These are phyloP conservation scores for Aphelinus certus DNA, from an alignment of 1,140 invertebrate species.

Conservation along the genomic window DNA sequence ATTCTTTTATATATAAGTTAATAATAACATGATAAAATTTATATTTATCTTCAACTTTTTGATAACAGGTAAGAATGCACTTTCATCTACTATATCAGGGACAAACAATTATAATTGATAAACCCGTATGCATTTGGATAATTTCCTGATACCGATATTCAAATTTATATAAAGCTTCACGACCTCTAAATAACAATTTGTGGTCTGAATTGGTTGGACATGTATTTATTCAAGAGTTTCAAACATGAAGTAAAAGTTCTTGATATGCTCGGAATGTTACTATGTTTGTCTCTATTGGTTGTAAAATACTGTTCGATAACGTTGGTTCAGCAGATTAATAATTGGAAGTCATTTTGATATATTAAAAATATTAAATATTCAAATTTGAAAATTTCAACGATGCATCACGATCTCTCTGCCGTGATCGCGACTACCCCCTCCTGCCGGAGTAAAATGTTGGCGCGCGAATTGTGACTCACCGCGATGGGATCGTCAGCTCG, in stretches of 20 bases:
- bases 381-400: no score
- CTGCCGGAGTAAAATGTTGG: no score
- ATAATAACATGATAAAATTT: no score
- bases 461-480: no score
- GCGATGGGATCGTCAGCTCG: background rate
- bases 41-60: slow-evolving; percentile 26
- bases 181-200: slow-evolving; percentile 37
- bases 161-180: slow-evolving; percentile 48
- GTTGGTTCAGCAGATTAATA: no score
- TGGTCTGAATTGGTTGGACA: background rate
- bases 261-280: slow-evolving; percentile 29
- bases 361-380: no score
- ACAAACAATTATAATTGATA: slow-evolving; percentile 35
- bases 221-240: slow-evolving; percentile 9
- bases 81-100: slow-evolving; percentile 36
- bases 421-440: no score
- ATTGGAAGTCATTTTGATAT: slow-evolving; percentile 15
- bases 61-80: slow-evolving; percentile 35
- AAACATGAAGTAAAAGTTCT: slow-evolving; percentile 29
- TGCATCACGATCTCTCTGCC: no score
- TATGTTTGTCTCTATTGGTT: slow-evolving; percentile 26
- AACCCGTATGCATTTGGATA: slow-evolving; percentile 43
- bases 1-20: no score
- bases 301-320: background rate
- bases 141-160: slow-evolving; percentile 54